Base-by-base conservation (phyloP, 2,797 vertebrate genomes). In the Sphaeramia orbicularis region DNA sequence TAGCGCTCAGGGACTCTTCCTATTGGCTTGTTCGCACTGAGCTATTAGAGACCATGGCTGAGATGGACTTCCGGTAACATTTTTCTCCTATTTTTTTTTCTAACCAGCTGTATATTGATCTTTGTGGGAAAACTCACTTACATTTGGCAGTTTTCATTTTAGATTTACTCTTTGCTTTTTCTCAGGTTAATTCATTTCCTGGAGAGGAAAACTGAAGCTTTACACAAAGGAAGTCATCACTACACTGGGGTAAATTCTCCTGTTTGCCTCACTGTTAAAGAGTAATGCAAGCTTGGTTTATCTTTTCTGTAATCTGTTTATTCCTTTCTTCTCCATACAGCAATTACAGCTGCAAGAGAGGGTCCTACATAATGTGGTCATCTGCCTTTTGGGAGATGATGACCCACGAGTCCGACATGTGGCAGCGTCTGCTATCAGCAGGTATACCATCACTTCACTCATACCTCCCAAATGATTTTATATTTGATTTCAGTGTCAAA, bases 21-120 rank as follows among this genome's bases (percentile, higher is more conserved):
- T 99, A 99, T 15, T 99, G 98, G 98, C 93, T 99, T 0, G 97
- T 99, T 62, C 94, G 98, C 74, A 99, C 97, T 0, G 98, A 99
- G 84, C 95, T 99, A 35, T 80, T 99, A 75, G 98, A 99, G 80
- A 99, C 97, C 0, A 87, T 99, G 53, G 96, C 97, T 1, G 98
- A 99, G 75, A 92, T 98, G 10, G 98, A 99, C 90, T 99, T 99
- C 68, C 90, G 98, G 98, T 98, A 88, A 74, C 87, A 58, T 0
- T 9, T 50, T 19, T n/a, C 9, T 7, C 0, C 0, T 14, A 0
- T 15, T 45, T 53, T 35, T 44, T 0, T 55, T 5, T 51, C 16
- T 4, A 21, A 50, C n/a, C 9, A 14, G 32, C 32, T 15, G 15
- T 27, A 27, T 27, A 27, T 27, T 27, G 24, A 27, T 27, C 18